Evolutionary conservation across 2,888 invertebrate species (phyloP).

Genomic region (Theretra japonica): DNA sequence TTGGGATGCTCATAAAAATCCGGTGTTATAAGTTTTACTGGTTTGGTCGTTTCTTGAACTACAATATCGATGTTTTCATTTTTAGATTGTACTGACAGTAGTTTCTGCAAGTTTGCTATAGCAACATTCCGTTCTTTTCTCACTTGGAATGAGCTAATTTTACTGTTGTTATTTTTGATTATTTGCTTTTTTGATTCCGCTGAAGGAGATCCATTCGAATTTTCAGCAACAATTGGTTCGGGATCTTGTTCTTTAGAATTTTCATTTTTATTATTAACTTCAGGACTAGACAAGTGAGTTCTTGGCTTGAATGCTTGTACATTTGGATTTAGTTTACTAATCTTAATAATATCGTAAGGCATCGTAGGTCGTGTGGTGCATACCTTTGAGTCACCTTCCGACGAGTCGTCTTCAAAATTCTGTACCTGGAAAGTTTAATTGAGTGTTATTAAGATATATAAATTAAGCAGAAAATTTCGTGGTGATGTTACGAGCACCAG

Average conservation of each 20-base stretch:
- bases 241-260: not conserved
- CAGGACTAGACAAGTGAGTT: constrained; percentile 25
- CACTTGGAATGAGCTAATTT: constrained; percentile 46
- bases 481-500: no score
- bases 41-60: constrained; percentile 32
- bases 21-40: constrained; percentile 57
- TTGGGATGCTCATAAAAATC: constrained; percentile 46
- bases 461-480: no score
- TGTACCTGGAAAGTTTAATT: constrained; percentile 42
- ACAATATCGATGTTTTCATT: constrained; percentile 8
- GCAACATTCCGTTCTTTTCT: constrained; percentile 64
- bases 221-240: not conserved
- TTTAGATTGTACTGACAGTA: constrained; percentile 35
- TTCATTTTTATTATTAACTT: constrained; percentile 3
- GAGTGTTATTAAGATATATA: no score
- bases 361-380: constrained; percentile 1
- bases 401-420: constrained; percentile 33
- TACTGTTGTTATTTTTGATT: constrained; percentile 42
- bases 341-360: constrained; percentile 33
- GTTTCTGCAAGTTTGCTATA: constrained; percentile 60
- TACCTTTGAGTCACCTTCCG: constrained; percentile 6
- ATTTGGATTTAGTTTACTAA: constrained; percentile 64
- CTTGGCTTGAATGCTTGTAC: constrained; percentile 62
- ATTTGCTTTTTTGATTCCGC: constrained; percentile 56
- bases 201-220: not conserved